These are phyloP conservation scores for Echinops telfairi DNA, from an alignment of 2,113 vertebrate genomes.

Conservation along the genomic window DNA sequence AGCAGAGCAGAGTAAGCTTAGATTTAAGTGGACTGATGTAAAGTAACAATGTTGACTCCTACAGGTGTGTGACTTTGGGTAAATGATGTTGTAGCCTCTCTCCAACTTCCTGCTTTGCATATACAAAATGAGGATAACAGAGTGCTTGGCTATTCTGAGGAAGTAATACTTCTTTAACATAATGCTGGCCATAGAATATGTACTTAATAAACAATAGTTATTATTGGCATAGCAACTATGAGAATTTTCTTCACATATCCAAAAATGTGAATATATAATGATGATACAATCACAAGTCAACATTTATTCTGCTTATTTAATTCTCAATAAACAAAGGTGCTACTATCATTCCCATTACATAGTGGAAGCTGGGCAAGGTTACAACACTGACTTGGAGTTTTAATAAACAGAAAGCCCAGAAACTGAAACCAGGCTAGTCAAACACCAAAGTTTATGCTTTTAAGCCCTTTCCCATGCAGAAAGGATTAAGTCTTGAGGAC, in stretches of 20 bases:
- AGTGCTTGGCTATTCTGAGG: neutral
- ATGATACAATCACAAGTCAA: conserved; percentile 11
- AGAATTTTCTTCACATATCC: conserved; percentile 4
- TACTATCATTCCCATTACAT: neutral
- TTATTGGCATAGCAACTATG: neutral
- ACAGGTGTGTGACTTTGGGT: neutral
- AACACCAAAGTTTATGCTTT: neutral
- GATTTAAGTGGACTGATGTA: neutral
- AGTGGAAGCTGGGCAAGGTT: conserved; percentile 19
- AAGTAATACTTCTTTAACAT: conserved; percentile 45
- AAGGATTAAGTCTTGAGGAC: neutral
- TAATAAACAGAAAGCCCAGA: neutral
- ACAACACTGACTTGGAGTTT: neutral
- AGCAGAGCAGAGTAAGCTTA: neutral
- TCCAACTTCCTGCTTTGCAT: neutral
- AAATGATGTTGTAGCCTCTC: neutral
- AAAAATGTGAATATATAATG: neutral
- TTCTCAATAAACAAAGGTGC: conserved; percentile 2
- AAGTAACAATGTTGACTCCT: neutral
- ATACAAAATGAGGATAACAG: conserved; percentile 8
- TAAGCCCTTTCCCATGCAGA: neutral
- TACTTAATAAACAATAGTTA: conserved; percentile 31
- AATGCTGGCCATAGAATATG: conserved; percentile 24
- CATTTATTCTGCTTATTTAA: conserved; percentile 10
- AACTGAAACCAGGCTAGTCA: neutral